Evolutionary conservation across 2,888 invertebrate genomes (phyloP), one percentile per base, ranked within the genome.

Genomic region (Nomada fucata): DNA sequence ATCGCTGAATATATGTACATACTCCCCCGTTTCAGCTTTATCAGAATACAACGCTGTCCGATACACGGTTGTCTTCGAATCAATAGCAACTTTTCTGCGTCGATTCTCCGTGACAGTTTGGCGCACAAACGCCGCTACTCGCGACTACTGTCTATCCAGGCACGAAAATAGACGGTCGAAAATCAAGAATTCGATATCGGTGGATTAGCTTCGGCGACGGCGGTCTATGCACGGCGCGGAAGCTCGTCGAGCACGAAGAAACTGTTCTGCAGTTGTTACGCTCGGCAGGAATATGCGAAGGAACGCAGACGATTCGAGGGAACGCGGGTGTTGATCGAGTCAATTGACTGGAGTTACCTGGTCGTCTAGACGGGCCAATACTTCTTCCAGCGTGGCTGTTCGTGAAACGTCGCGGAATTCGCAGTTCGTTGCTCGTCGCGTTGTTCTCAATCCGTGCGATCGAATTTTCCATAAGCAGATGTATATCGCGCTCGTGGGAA

Each of bases 311-410:
- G 74, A 69, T 67, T 52, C 44, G 20, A 29, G 44, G 80, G 73
- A 73, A 82, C 76, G 68, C 57, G 88, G 83, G 79, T 86, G 86
- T 88, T 88, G 88, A 88, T 87, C 79, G 81, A 87, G 84, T 82
- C 88, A 82, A 88, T 84, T 77, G 82, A 78, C 68, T 67, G 69
- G 53, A 79, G 76, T 76, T 84, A 82, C 71, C 60, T 50, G 29
- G 42, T 20, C 69, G 72, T 65, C 73, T 77, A 65, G 76, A 68
- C 73, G 65, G 80, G 80, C 79, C 83, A 75, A 83, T 83, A 79
- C 67, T 79, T 73, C 57, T 61, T 72, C 72, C 47, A 57, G 47
- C 52, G 29, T 18, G 44, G 36, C 13, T n/a, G 55, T 55, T 55
- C 78, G 15, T 1, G 61, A 29, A 71, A 50, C 61, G 65, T 18